Evolutionary conservation across 92 coral and sea anemone species (phyloP), one percentile per base, ranked within the genome.

Genomic region (Siderastrea siderea): DNA sequence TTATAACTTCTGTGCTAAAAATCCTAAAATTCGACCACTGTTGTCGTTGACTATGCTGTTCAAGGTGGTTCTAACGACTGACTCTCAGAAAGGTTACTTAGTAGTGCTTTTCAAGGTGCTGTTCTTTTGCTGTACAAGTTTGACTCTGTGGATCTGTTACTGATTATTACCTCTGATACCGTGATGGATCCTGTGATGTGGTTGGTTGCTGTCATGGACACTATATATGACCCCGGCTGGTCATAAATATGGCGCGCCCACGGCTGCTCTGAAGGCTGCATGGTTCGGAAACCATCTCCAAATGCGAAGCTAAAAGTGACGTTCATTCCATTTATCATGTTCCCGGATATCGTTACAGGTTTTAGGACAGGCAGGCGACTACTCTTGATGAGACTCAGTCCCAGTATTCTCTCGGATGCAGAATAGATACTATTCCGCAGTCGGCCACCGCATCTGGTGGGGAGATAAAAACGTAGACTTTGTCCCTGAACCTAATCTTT

Each of bases 171-270:
- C 70, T 72, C 67, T 38, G 99, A 92, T 2, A 87, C 65, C 2
- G 93, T 71, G 54, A 93, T 77, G 11, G 74, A 68, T 14, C 96
- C 95, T 8, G 99, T 95, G 59, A 90, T 80, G 52, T 59, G 52
- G 45, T 93, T 95, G 46, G 80, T 84, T 49, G 98, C 98, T 26
- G 64, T 59, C 69, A 92, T 73, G 11, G 93, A 90, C 53, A 97
- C 94, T 15, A 90, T 87, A 66, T 97, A 97, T 1, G 96, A 92
- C 2, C 98, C 98, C 2, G 99, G 99, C 45, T 52, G 80, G 83
- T 92, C 94, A 83, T 74, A 97, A 46, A 96, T 97, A 79, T 97
- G 98, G 11, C 77, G 75, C 0, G 68, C 82, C 51, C 62, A 65
- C 13, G 89, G 91, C 69, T 74, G 68, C 15, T 89, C 47, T 60